phyloP scores from a whole-genome alignment of 2,113 vertebrate genomes.

The Lanius collurio region DNA sequence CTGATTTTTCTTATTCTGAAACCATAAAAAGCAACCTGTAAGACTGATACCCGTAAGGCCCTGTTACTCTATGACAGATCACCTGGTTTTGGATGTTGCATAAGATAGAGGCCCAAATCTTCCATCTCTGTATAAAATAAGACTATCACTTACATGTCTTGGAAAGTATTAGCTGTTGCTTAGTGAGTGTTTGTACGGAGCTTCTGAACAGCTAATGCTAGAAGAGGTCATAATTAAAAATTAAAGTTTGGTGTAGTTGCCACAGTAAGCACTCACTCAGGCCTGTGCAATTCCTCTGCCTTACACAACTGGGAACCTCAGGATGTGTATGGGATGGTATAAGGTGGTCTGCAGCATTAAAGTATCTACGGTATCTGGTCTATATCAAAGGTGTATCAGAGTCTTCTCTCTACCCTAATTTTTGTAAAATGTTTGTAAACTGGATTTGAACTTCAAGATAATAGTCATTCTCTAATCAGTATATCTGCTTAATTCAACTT shows the following conservation, averaged over 20 bases:
- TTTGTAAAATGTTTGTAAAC: not conserved
- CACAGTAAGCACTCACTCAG: not conserved
- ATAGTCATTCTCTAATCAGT: not conserved
- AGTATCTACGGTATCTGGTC: not conserved
- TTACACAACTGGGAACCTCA: not conserved
- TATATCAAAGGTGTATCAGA: not conserved
- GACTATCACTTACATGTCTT: not conserved
- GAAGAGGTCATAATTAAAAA: not conserved
- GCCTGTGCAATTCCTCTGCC: not conserved
- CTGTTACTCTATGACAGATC: not conserved
- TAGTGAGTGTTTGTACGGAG: not conserved
- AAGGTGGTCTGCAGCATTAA: not conserved
- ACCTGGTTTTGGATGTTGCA: not conserved
- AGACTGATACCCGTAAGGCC: not conserved
- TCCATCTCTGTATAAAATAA: not conserved
- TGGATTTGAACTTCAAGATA: not conserved
- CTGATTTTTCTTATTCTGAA: not conserved
- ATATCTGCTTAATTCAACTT: not conserved
- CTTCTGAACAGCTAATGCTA: not conserved
- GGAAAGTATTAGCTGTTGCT: not conserved
- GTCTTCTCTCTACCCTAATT: not conserved
- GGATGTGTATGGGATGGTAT: not conserved
- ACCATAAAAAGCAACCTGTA: not conserved
- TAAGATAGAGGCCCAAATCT: not conserved
- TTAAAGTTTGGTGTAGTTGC: not conserved